Base-by-base conservation (phyloP, 1,140 invertebrate genomes). In the Heterodera schachtii region DNA sequence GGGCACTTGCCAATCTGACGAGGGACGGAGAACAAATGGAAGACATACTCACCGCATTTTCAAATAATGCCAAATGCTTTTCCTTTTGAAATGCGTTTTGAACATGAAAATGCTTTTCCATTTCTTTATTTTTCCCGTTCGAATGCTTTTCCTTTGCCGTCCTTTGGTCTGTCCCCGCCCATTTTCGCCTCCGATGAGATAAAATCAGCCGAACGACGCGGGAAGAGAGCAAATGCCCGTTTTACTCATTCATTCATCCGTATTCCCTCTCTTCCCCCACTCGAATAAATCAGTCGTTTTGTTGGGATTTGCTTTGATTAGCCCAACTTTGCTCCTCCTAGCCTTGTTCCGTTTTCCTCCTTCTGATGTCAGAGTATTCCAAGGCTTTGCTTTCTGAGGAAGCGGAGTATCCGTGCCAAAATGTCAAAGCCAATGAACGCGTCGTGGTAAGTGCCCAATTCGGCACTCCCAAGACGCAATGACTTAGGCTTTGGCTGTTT, bases 1-100 rank as follows among this genome's bases (percentile, higher is more conserved):
- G 81, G 73, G 31, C 81, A 82, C 57, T 31, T 82, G 21, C 81
- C 81, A n/a, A 82, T 82, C 52, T 82, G 75, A 82, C 19, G 16
- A 46, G 19, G 16, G 70, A 13, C 1, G 46, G 13, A 47, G 7
- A 71, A 71, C 8, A 9, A 71, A 71, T 6, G 9, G 52, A 4
- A 64, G 16, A 64, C 57, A 64, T 5, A 19, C 16, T 13, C 57
- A 64, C 16, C 19, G 11, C 11, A 64, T 64, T 64, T 64, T 52
- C 49, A 52, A 8, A 6, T 11, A 11, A 8, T 11, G 57, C 11
- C 5, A 16, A 52, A 52, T 64, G 16, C 19, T 19, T 64, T 19
- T 19, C 16, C 19, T 19, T 64, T 64, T 64, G 57, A 13, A 60
- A 31, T 31, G 31, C 31, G 0, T 31, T 60, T 60, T 60, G 6